Base-by-base conservation (phyloP, 2,113 vertebrate species). In the Nansenia antarctica region DNA sequence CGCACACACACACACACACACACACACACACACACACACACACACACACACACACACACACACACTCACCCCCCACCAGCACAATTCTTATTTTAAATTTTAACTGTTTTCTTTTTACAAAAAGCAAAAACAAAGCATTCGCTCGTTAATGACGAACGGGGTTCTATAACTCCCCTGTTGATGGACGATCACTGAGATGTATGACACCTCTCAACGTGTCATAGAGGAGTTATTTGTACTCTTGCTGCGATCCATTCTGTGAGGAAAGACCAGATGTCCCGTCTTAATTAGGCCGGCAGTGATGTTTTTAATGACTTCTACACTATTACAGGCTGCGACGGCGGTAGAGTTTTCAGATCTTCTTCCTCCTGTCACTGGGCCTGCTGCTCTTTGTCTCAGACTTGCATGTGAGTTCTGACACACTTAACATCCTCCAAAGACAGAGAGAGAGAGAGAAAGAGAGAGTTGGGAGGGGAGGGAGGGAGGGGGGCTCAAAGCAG, bases 251-350 rank as follows among this genome's bases (percentile, higher is more conserved):
- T 89, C 85, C 88, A 78, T 90, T 90, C 89, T 85, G 87, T 87
- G 90, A 90, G 86, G 81, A 88, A 86, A 87, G 90, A 92, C 88
- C 92, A 93, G 91, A 95, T 94, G 94, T 94, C 92, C 90, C 91
- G 84, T 94, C 94, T 95, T 97, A 96, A 97, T 97, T 96, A 97
- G 94, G 93, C 86, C 93, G 87, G 93, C 93, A 88, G 87, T 91
- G 88, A 92, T 92, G 90, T 91, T 92, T 91, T 92, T 92, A 91
- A 92, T 91, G 90, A 91, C 91, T 92, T 92, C 87, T 88, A 89
- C 85, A 83, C 86, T 90, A 89, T 90, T 91, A 88, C 88, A 84
- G 81, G 82, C 83, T 78, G 87, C 11, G 34, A 35, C 11, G 34
- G 6, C 11, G 1, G 6, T 35, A 35, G 32, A 53, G 72, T 83